Conservation (phyloP, 2,888 invertebrate genomes). For the Zele albiditarsus region DNA sequence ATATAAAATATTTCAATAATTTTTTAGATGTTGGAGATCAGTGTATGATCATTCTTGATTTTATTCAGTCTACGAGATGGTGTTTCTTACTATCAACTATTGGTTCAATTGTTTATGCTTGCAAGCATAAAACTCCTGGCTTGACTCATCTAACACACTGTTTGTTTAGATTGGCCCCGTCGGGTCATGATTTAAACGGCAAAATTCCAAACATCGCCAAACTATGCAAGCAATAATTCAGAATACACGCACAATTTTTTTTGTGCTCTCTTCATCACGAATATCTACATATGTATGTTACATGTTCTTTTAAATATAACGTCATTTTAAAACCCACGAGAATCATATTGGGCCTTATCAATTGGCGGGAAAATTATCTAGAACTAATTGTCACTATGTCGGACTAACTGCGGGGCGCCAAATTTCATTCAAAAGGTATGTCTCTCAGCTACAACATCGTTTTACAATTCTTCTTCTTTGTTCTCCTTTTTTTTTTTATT, state of each 20-base stretch:
- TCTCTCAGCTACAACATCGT: too few relatives aligned
- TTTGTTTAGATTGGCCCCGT: constrained; percentile 60
- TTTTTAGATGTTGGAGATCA: too few relatives aligned
- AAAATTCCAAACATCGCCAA: constrained; percentile 30
- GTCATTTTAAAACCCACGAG: too few relatives aligned
- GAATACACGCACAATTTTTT: background rate
- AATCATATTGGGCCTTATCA: too few relatives aligned
- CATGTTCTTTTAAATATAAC: too few relatives aligned
- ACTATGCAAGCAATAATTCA: background rate
- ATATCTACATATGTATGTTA: too few relatives aligned
- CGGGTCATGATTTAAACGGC: constrained; percentile 22
- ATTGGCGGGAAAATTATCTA: too few relatives aligned
- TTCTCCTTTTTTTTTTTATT: background rate
- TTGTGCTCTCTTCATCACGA: background rate
- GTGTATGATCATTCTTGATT: too few relatives aligned
- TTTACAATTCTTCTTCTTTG: background rate
- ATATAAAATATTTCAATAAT: too few relatives aligned
- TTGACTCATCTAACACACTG: constrained; percentile 41
- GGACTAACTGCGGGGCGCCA: too few relatives aligned
- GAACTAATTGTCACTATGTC: too few relatives aligned
- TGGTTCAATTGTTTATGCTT: constrained; percentile 26
- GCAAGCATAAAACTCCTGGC: background rate
- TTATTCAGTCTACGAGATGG: background rate
- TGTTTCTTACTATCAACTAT: background rate
- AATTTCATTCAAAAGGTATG: too few relatives aligned